Conservation (phyloP, 1,140 invertebrate species). For the Apis florea region DNA sequence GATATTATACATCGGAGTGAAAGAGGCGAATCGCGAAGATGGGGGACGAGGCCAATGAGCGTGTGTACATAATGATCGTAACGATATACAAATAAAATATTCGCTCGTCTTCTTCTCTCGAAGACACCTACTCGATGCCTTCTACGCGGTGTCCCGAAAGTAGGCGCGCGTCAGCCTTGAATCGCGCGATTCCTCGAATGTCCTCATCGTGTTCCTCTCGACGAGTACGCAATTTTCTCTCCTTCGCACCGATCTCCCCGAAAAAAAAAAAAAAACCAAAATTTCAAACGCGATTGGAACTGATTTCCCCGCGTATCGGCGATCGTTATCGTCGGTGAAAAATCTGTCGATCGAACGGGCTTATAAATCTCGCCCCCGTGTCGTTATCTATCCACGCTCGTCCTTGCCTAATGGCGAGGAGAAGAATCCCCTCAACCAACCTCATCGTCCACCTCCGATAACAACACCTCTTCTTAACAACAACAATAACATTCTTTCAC, state of each 20-base stretch:
- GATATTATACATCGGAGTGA: not conserved
- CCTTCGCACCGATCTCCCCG: too few species aligned
- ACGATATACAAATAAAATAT: constrained; percentile 67
- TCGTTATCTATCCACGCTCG: constrained; percentile 22
- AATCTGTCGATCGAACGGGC: constrained; percentile 19
- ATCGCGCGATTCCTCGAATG: not conserved
- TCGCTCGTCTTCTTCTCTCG: constrained; percentile 49
- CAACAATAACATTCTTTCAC: too few species aligned
- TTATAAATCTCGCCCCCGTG: constrained; percentile 13
- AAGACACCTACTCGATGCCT: constrained; percentile 58
- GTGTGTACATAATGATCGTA: constrained; percentile 58
- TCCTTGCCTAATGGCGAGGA: not conserved
- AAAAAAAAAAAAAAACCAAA: too few species aligned
- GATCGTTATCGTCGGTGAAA: constrained; percentile 16
- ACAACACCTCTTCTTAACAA: too few species aligned
- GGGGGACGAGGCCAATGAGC: constrained; percentile 47
- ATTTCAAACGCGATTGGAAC: not conserved
- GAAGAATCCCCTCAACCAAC: too few species aligned
- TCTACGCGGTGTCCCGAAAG: constrained; percentile 52
- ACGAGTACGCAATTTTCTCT: too few species aligned
- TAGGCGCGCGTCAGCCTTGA: constrained; percentile 12
- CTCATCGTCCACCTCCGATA: too few species aligned
- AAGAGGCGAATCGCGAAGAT: constrained; percentile 47
- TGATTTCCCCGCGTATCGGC: constrained; percentile 7
- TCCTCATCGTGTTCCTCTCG: too few species aligned